These are phyloP conservation scores for Desoria tigrina DNA, from an alignment of 2,888 invertebrate species.

Conservation along the genomic window DNA sequence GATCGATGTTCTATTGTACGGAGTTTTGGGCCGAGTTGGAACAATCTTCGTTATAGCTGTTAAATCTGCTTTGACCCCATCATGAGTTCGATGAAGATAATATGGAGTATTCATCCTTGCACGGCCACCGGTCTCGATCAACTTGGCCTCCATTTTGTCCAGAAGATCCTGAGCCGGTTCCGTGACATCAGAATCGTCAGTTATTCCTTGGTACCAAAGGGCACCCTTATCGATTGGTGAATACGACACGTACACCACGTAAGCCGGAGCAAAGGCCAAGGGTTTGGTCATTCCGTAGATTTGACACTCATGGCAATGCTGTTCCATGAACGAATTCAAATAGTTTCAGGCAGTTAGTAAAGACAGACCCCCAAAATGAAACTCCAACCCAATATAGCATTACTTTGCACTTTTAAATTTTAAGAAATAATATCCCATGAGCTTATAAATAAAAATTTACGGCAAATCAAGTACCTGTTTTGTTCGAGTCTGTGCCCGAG, in stretches of 20 bases:
- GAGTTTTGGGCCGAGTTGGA: not conserved
- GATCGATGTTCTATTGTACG: not conserved
- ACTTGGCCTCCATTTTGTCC: slow-evolving; percentile 12
- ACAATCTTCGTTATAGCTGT: slow-evolving; percentile 38
- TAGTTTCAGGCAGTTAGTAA: too few relatives aligned
- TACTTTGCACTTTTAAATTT: too few relatives aligned
- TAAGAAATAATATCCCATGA: too few relatives aligned
- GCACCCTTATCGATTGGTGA: slow-evolving; percentile 43
- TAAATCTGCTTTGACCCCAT: slow-evolving; percentile 49
- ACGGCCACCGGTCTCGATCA: not conserved
- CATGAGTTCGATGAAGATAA: slow-evolving; percentile 42
- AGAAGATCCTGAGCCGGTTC: slow-evolving; percentile 34
- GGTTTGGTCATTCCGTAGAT: slow-evolving; percentile 43
- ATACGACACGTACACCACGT: slow-evolving; percentile 48
- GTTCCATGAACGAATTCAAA: not conserved
- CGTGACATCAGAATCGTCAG: slow-evolving; percentile 43
- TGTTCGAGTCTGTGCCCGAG: not conserved
- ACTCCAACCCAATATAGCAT: too few relatives aligned
- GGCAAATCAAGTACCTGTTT: not conserved
- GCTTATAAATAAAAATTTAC: too few relatives aligned
- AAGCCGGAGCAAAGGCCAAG: slow-evolving; percentile 44
- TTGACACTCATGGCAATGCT: slow-evolving; percentile 48
- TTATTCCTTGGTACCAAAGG: slow-evolving; percentile 37
- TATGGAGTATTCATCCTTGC: slow-evolving; percentile 21
- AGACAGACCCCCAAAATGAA: too few relatives aligned